phyloP scores from a whole-genome alignment of 2,888 invertebrate genomes.

The Plebejus melissa region DNA sequence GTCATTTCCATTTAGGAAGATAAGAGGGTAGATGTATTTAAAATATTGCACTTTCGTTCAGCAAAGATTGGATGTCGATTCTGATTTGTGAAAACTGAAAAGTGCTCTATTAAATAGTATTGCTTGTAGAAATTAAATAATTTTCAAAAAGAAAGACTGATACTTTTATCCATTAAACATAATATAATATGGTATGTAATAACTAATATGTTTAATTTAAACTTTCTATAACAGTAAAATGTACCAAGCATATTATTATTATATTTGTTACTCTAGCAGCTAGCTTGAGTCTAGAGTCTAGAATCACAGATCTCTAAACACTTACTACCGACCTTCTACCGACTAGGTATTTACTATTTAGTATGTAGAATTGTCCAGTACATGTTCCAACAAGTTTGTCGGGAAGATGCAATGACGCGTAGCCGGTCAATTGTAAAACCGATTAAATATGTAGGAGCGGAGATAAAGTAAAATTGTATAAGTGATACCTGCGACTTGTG shows the following conservation, averaged over 20 bases:
- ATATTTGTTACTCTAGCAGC: neutral
- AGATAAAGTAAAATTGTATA: constrained; percentile 4
- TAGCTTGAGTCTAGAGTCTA: neutral
- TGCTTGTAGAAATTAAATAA: neutral
- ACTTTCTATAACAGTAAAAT: no score
- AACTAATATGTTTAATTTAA: no score
- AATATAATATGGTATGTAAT: no score
- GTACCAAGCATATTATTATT: no score
- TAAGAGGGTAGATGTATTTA: no score
- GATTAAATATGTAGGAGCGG: constrained; percentile 17
- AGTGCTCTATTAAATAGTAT: neutral
- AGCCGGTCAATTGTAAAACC: constrained; percentile 9
- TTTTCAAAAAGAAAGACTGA: no score
- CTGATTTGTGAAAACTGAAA: neutral
- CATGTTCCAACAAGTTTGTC: neutral
- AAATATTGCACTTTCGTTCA: neutral
- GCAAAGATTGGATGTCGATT: neutral
- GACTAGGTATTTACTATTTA: neutral
- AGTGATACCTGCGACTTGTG: neutral
- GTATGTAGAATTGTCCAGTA: neutral
- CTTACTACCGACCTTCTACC: neutral
- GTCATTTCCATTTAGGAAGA: no score
- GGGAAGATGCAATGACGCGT: neutral
- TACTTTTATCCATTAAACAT: no score
- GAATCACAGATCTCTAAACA: neutral